Conservation (phyloP, 1,140 invertebrate species). For the Pseudobourletiella spinata region DNA sequence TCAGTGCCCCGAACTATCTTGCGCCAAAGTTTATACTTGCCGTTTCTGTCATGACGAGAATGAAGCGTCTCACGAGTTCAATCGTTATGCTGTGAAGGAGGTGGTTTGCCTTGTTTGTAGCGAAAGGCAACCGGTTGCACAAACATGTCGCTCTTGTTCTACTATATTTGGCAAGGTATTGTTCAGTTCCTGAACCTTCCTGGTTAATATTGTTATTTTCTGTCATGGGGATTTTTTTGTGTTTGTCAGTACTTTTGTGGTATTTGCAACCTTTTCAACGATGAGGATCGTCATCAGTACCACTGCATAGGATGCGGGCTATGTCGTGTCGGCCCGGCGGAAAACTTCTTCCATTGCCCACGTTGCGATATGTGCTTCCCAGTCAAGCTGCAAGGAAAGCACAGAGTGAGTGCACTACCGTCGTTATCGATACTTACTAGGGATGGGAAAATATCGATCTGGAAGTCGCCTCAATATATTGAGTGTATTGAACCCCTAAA, state of each 20-base stretch:
- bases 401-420: constrained; percentile 58
- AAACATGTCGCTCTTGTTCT: constrained; percentile 62
- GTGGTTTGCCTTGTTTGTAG: constrained; percentile 71
- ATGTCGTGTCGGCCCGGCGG: constrained; percentile 72
- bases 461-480: not conserved
- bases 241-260: constrained; percentile 64
- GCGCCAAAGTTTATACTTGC: constrained; percentile 39
- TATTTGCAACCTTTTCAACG: constrained; percentile 80
- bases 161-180: constrained; percentile 68
- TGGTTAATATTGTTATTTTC: too few species aligned
- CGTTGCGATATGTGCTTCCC: constrained; percentile 80
- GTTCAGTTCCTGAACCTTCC: too few species aligned
- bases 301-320: constrained; percentile 81
- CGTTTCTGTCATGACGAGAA: constrained; percentile 81
- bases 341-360: constrained; percentile 78
- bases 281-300: constrained; percentile 78
- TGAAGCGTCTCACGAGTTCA: constrained; percentile 63
- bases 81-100: constrained; percentile 68
- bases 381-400: constrained; percentile 58
- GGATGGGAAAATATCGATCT: not conserved
- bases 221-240: too few species aligned
- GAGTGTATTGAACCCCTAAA: too few species aligned
- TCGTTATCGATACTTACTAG: too few species aligned
- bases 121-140: constrained; percentile 67
- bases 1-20: constrained; percentile 10